Evolutionary conservation across 2,888 invertebrate genomes (phyloP), one percentile per base, ranked within the genome.

Genomic region (Athrips mouffetella): DNA sequence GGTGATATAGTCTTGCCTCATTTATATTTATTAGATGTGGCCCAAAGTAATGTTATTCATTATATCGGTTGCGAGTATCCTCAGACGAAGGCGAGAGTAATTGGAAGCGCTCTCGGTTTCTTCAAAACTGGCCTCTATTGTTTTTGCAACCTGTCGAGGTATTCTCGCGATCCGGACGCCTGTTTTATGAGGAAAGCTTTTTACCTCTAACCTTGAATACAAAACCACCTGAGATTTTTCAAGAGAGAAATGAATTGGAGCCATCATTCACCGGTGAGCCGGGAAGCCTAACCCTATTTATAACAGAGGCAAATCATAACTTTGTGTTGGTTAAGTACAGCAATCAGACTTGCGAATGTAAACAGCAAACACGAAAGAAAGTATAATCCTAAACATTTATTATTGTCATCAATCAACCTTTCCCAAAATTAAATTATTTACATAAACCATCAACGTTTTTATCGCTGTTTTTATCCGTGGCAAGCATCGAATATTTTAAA

Each of bases 21-120:
- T 42, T 2, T 29, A 6, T 18, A 42, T 27, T 42, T 42, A 42
- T 42, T 18, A 29, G 42, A n/a, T 30, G 39, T 45, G 8, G 21
- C 45, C 23, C 33, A 33, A 45, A 33, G 45, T 45, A 45, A 45
- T 45, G 21, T 45, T 45, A 45, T 45, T 45, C 45, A 45, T 45
- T 45, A 45, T 45, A 33, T 45, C 21, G 31, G 23, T 7, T 16
- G 18, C 10, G 39, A 20, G 5, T 7, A 20, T 39, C 39, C 20
- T 39, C n/a, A 11, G 23, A 23, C 7, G 27, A 3, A 8, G n/a
- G 27, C 27, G 7, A 2, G 8, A 8, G 2, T 2, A 27, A 27
- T 10, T 5, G n/a, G 2, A 27, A n/a, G n/a, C n/a, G n/a, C n/a
- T n/a, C n/a, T n/a, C n/a, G n/a, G n/a, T n/a, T n/a, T n/a, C n/a